Conservation (phyloP, 2,113 vertebrate genomes). For the Hemiprocne comata region DNA sequence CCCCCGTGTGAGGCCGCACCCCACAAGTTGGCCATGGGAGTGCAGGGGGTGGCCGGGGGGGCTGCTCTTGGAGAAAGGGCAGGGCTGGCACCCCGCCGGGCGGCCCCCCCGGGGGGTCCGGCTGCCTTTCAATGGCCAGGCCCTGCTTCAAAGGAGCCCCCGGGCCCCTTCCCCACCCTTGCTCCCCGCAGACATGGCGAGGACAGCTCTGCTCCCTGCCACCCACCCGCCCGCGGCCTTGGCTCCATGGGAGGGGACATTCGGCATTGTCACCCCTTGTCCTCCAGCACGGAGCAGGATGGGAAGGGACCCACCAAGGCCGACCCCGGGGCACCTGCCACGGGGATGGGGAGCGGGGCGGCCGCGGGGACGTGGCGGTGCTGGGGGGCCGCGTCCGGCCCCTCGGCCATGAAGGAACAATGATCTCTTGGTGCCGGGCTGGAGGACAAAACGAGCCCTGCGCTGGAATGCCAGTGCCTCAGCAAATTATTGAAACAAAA, state of each 20-base stretch:
- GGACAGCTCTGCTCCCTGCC: background rate
- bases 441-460: background rate
- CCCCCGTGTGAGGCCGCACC: background rate
- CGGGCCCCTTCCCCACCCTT: slow-evolving; percentile 1
- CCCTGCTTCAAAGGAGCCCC: slow-evolving; percentile 25
- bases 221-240: background rate
- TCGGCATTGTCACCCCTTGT: background rate
- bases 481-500: slow-evolving; percentile 51
- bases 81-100: background rate
- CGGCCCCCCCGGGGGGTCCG: background rate
- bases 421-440: slow-evolving; percentile 14
- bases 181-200: slow-evolving; percentile 28
- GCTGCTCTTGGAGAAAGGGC: background rate
- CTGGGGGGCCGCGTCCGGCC: background rate
- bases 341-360: background rate
- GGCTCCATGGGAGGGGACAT: background rate
- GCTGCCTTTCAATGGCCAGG: slow-evolving; percentile 21
- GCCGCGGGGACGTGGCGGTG: background rate
- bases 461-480: slow-evolving; percentile 54
- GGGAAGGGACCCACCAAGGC: background rate
- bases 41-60: background rate
- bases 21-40: background rate
- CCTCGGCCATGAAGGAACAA: background rate
- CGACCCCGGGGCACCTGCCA: background rate
- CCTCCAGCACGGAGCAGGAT: background rate